phyloP scores from a whole-genome alignment of 2,888 invertebrate species.

The Chrysina gloriosa region DNA sequence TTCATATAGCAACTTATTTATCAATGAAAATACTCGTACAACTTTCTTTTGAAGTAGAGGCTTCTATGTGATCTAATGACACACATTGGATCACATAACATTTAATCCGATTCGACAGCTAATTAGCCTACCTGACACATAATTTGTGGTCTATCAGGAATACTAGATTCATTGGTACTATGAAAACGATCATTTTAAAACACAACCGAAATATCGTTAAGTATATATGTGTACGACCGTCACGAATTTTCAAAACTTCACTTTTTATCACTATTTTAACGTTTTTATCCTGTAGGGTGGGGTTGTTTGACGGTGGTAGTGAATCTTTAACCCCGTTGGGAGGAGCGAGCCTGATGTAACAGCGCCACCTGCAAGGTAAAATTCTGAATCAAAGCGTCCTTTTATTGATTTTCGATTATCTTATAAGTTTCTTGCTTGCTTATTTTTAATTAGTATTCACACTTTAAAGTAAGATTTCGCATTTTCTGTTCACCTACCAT shows the following conservation, averaged over 20 bases:
- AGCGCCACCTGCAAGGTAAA: slow-evolving; percentile 32
- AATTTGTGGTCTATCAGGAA: slow-evolving; percentile 10
- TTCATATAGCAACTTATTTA: no score
- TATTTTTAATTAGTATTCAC: no score
- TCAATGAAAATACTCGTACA: no score
- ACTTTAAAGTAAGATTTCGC: no score
- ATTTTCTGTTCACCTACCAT: no score
- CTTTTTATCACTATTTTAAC: slow-evolving; percentile 19
- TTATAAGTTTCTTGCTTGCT: background rate
- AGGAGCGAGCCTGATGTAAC: slow-evolving; percentile 24
- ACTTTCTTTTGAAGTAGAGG: background rate
- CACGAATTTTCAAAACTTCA: slow-evolving; percentile 9
- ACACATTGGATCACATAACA: background rate
- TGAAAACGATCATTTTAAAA: slow-evolving; percentile 6
- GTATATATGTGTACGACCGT: background rate
- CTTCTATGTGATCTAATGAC: slow-evolving; percentile 29
- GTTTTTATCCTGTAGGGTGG: slow-evolving; percentile 36
- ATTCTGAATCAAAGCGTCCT: background rate
- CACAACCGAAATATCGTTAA: slow-evolving; percentile 2
- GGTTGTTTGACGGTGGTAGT: slow-evolving; percentile 33
- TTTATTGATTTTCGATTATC: slow-evolving; percentile 40
- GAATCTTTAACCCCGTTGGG: slow-evolving; percentile 37
- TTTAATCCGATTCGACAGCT: slow-evolving; percentile 38
- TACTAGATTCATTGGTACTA: background rate
- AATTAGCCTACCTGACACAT: slow-evolving; percentile 35